Percentiles rank a stretch among this genome's conserved stretches.
Conservation (phyloP, 1,140 invertebrate genomes). For the Neotoxoptera formosana region DNA sequence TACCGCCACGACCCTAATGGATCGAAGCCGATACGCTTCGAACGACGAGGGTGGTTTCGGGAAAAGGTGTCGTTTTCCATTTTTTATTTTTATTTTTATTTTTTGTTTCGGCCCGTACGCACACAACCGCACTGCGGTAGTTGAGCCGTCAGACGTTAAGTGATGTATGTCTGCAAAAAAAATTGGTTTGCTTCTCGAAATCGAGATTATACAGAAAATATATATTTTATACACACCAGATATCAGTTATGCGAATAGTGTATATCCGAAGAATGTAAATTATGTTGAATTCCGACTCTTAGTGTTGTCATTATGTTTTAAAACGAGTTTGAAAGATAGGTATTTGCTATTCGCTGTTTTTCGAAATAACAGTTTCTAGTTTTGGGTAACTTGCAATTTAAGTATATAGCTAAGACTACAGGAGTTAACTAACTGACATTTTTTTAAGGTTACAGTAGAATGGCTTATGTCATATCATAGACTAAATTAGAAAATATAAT, state of each 20-base stretch:
- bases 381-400: background rate
- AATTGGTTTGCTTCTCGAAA: background rate
- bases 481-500: background rate
- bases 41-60: background rate
- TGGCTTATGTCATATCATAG: background rate
- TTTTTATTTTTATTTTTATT: background rate
- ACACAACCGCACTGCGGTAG: too few relatives aligned
- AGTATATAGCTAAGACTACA: background rate
- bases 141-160: background rate
- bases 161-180: background rate
- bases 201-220: background rate
- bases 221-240: background rate
- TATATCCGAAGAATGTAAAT: background rate
- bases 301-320: background rate
- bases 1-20: slow-evolving; percentile 29
- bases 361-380: background rate
- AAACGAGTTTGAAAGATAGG: background rate
- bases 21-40: slow-evolving; percentile 30
- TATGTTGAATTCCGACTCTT: background rate
- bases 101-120: background rate
- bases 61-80: slow-evolving; percentile 40
- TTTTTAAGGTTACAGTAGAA: background rate
- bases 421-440: background rate
- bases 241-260: too few relatives aligned
- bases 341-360: background rate